Base-by-base conservation (phyloP, 2,797 vertebrate species). In the Lithobates sylvaticus region DNA sequence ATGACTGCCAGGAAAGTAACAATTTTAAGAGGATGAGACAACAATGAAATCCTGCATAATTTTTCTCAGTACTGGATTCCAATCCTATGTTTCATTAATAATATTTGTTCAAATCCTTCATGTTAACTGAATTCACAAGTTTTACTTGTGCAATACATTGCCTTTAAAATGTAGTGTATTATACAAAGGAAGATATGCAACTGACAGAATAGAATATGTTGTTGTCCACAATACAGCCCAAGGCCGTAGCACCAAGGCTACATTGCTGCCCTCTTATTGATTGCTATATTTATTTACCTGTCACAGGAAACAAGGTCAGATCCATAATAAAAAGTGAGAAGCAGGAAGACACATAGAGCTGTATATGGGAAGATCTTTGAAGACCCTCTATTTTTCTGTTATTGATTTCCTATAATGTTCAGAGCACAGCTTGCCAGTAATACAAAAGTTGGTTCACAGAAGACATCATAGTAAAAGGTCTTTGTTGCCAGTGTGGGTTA, bases 241-340 rank as follows among this genome's bases (percentile, higher is more conserved):
- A 68, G 21, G 61, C 42, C 13, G 16, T 65, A 44, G 5, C n/a
- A 42, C 39, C 58, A 76, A 50, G 61, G 9, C 73, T 54, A 47
- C 21, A 1, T 3, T 27, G 39, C 15, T 71, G 83, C 10, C 34
- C 36, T 76, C 16, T 13, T 65, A 78, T 64, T 65, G 68, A 84
- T 78, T 78, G 29, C 29, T 78, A 44, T 23, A 84, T 84, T 72
- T 84, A 64, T 78, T 61, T 65, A 73, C 10, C 39, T 78, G 76
- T 78, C 67, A 73, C 26, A 29, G 47, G 6, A 73, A 65, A 73
- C 21, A 42, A 78, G 76, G 83, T 78, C 67, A 65, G 54, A 78
- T 23, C 26, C 21, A 84, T 64, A 73, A 44, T 84, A 5, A 69
- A 70, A 77, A 8, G 23, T 36, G 6, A 71, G 5, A 65, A 72